These are phyloP conservation scores for Caiman crocodilus DNA, from an alignment of 2,797 vertebrate genomes.

Conservation along the genomic window DNA sequence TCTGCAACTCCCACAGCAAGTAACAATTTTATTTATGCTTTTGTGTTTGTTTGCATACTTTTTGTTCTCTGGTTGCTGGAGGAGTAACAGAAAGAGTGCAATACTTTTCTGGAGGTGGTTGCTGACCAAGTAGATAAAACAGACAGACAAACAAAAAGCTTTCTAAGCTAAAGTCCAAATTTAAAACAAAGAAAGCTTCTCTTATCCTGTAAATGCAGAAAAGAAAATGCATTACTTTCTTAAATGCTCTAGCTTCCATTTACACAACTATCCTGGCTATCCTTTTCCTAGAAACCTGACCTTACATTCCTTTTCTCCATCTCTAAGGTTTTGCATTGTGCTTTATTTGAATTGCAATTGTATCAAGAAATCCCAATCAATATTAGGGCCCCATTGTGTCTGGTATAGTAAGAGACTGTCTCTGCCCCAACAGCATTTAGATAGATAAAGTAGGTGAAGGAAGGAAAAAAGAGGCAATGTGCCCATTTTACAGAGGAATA, in stretches of 20 bases:
- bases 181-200: neutral
- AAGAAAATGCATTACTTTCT: slow-evolving; percentile 14
- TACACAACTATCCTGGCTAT: neutral
- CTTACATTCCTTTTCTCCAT: slow-evolving; percentile 17
- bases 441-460: neutral
- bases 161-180: neutral
- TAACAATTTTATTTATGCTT: neutral
- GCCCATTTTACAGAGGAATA: slow-evolving; percentile 18
- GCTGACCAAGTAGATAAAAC: slow-evolving; percentile 14
- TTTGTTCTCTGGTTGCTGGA: neutral
- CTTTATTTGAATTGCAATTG: slow-evolving; percentile 36
- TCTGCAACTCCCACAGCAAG: neutral
- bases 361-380: slow-evolving; percentile 47
- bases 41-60: neutral
- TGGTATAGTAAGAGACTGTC: neutral
- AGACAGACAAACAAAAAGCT: neutral
- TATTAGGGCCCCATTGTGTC: slow-evolving; percentile 33
- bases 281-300: slow-evolving; percentile 13
- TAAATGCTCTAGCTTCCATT: slow-evolving; percentile 12
- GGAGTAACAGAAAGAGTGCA: neutral
- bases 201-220: slow-evolving; percentile 5
- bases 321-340: slow-evolving; percentile 3
- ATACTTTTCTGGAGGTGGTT: neutral
- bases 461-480: neutral
- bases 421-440: slow-evolving; percentile 6